phyloP scores from a whole-genome alignment of 1,140 invertebrate species.

The Drosophila serrata region DNA sequence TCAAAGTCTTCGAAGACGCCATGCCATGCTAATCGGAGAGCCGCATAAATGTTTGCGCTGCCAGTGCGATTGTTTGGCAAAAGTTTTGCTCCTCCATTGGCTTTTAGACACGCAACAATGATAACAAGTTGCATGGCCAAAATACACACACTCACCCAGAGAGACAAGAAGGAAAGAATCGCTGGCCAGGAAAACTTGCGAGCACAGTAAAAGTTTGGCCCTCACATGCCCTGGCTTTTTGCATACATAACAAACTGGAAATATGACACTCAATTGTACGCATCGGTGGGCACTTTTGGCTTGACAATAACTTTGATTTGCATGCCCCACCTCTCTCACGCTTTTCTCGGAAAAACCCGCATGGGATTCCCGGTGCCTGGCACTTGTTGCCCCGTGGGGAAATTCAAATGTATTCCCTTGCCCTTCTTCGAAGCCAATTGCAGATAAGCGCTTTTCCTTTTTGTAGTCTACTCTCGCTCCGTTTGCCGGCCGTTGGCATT shows the following conservation, averaged over 20 bases:
- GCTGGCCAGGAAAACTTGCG: constrained; percentile 58
- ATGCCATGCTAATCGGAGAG: constrained; percentile 65
- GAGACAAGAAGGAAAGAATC: constrained; percentile 42
- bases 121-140: constrained; percentile 75
- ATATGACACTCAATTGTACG: constrained; percentile 83
- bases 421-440: constrained; percentile 76
- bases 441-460: constrained; percentile 79
- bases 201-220: constrained; percentile 53
- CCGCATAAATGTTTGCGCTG: constrained; percentile 73
- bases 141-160: background rate
- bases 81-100: constrained; percentile 78
- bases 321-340: constrained; percentile 35
- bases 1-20: constrained; percentile 15
- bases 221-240: constrained; percentile 54
- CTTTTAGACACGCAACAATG: constrained; percentile 82
- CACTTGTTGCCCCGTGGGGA: constrained; percentile 76
- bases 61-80: constrained; percentile 55
- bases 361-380: constrained; percentile 34
- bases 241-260: constrained; percentile 74
- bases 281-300: constrained; percentile 75
- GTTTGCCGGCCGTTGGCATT: constrained; percentile 61
- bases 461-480: constrained; percentile 42
- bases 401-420: constrained; percentile 70
- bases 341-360: constrained; percentile 36
- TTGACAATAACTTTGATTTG: constrained; percentile 82